Conservation (phyloP, 2,113 vertebrate species). For the Mesitornis unicolor region DNA sequence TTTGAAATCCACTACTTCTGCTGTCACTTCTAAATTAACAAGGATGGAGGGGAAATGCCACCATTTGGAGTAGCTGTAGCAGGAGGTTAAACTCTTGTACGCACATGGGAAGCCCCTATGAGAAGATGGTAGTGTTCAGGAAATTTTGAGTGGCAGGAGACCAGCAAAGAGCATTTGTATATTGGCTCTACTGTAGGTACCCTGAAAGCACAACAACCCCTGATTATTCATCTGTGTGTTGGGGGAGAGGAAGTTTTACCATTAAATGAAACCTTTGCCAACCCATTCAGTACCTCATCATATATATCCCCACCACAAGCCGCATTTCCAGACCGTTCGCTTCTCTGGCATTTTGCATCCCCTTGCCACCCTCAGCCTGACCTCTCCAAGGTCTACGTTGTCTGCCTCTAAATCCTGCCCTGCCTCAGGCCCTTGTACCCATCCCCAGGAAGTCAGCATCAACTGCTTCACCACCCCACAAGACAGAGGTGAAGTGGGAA, state of each 20-base stretch:
- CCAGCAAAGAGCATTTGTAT: not conserved
- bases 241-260: not conserved
- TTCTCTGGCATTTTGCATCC: not conserved
- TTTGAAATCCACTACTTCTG: not conserved
- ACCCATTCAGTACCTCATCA: not conserved
- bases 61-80: not conserved
- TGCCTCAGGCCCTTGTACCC: rapidly evolving
- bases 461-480: no score
- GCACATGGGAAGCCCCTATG: rapidly evolving
- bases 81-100: not conserved
- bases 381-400: rapidly evolving
- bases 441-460: not conserved
- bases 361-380: not conserved
- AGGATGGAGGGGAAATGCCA: not conserved
- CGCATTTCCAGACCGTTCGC: not conserved
- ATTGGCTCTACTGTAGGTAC: not conserved
- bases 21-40: not conserved
- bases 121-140: not conserved
- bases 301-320: not conserved
- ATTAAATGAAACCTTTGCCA: not conserved
- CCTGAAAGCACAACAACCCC: not conserved
- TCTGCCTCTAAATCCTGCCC: not conserved
- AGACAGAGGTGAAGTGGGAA: not conserved
- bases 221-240: not conserved
- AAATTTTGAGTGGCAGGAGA: not conserved